Conservation (phyloP, 2,888 invertebrate genomes). For the Clitarchus hookeri region DNA sequence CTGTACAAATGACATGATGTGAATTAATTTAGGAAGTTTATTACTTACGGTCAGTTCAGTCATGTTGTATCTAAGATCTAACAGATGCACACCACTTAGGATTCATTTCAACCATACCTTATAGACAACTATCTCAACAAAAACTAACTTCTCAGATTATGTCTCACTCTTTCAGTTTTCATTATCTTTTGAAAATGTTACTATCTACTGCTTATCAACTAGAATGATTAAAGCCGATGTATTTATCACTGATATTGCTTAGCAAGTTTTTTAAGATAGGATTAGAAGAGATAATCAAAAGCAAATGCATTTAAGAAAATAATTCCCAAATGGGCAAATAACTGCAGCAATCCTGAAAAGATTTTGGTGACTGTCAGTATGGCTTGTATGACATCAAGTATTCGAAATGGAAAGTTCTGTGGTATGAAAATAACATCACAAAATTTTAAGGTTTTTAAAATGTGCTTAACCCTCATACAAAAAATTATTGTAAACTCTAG, state of each 20-base stretch:
- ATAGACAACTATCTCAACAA: neutral
- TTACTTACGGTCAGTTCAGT: conserved; percentile 2
- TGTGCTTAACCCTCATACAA: too few relatives aligned
- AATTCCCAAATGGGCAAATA: neutral
- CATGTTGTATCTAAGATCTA: neutral
- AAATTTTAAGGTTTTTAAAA: too few relatives aligned
- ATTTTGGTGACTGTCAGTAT: neutral
- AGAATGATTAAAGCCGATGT: neutral
- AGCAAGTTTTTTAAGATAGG: neutral
- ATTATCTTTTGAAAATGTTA: neutral
- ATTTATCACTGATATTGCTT: neutral
- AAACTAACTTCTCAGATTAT: neutral
- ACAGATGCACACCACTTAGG: neutral
- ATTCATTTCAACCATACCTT: neutral
- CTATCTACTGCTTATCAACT: neutral
- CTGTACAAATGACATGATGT: neutral
- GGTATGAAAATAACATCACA: too few relatives aligned
- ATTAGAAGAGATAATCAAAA: neutral
- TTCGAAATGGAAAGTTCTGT: too few relatives aligned
- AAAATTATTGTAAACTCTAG: too few relatives aligned
- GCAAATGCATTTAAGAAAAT: neutral
- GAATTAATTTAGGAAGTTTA: neutral
- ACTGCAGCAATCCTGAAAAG: neutral
- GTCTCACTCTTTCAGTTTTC: neutral
- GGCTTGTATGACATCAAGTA: neutral